Evolutionary conservation across 2,113 vertebrate genomes (phyloP), one percentile per base, ranked within the genome.

Genomic region (Semnornis frantzii): DNA sequence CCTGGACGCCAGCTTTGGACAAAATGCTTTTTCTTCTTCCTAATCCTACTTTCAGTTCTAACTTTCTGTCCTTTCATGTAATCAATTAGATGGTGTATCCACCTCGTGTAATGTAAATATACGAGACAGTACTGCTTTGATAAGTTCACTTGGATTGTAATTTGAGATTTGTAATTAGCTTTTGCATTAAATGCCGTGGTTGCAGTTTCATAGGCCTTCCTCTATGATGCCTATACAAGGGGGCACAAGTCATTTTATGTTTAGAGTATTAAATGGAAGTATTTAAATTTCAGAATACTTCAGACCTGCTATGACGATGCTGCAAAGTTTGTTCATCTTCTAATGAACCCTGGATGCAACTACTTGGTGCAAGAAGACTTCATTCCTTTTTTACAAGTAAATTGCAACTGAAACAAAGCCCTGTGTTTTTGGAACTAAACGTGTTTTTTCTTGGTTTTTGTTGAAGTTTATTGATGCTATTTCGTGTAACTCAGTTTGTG

Each of bases 351-450:
- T 82, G 98, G 99, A 87, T 98, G 98, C 93, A 98, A 98, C 98
- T 99, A 98, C 97, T 98, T 99, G 98, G 99, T 99, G 97, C 99
- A 98, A 97, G 99, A 99, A 81, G 99, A 99, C 97, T 99, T 99
- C 96, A 98, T 99, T 97, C 99, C 99, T 96, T 99, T 99, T 97
- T 97, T 99, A 94, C 99, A 99, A 98, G 99, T 99, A 98, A 96
- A 62, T 87, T 66, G 18, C n/a, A 69, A 33, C 15, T 64, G 27
- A 87, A 68, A 73, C 63, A 66, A 87, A 90, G 25, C 15, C n/a
- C 24, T 50, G 30, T 27, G 19, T 34, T 70, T 44, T 73, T 75
- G 64, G 6, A 79, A 17, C 21, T 90, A 42, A 68, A 42, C 2
- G 7, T 70, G 34, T 10, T 50, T 80, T 86, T 77, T 55, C 13